Evolutionary conservation across 2,888 invertebrate species (phyloP).

Genomic region (Stratiomys singularior): DNA sequence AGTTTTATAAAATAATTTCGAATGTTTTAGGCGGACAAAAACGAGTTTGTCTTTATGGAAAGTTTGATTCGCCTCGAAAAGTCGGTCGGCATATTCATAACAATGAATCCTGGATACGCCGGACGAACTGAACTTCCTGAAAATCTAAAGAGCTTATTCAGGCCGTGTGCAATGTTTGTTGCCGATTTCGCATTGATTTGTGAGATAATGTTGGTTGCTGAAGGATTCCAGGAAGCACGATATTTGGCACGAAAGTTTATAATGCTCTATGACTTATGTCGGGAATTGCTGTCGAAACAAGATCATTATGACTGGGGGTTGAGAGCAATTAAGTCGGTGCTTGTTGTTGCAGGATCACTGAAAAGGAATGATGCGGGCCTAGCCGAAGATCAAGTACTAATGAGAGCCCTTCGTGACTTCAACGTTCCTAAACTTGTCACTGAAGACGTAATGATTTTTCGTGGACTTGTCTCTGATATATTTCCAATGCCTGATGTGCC

Average conservation of each 20-base stretch:
- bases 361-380: constrained; percentile 82
- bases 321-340: constrained; percentile 93
- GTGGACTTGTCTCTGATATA: constrained; percentile 93
- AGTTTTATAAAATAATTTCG: too few species aligned
- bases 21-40: constrained; percentile 70
- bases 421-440: constrained; percentile 95
- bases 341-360: constrained; percentile 93
- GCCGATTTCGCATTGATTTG: constrained; percentile 97
- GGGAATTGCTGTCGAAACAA: constrained; percentile 91
- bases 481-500: constrained; percentile 95
- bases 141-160: constrained; percentile 71
- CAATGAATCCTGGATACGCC: constrained; percentile 97
- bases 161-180: constrained; percentile 98
- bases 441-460: constrained; percentile 91
- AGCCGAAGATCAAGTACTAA: constrained; percentile 93
- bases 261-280: constrained; percentile 90
- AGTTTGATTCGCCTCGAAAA: constrained; percentile 80
- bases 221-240: constrained; percentile 94
- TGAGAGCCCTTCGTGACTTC: constrained; percentile 94
- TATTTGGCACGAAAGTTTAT: constrained; percentile 93
- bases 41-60: constrained; percentile 86
- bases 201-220: constrained; percentile 97
- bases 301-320: constrained; percentile 99
- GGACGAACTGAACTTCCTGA: constrained; percentile 89
- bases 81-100: constrained; percentile 93